Evolutionary conservation across 2,113 vertebrate genomes (phyloP), one percentile per base, ranked within the genome.

Genomic region (Halichoerus grypus): DNA sequence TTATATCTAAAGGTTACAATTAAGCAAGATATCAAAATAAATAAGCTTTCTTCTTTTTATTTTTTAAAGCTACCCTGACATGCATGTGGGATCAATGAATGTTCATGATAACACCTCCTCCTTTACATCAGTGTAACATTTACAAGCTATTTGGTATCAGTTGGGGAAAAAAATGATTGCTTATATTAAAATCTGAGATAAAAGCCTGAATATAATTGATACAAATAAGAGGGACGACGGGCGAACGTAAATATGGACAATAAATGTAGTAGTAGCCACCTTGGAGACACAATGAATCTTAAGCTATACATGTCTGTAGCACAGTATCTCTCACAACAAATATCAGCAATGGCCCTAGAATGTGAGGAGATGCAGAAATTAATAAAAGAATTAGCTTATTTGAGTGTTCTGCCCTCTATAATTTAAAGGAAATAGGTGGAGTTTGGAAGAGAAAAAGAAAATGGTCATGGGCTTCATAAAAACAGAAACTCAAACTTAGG

Each of bases 11-110:
- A 94, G 63, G 39, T 76, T 85, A 55, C 4, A 63, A 67, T 92
- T 92, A 94, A 94, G 71, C 26, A 95, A 84, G 61, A 13, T 90
- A 57, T 51, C 89, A 71, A 90, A 93, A 88, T 57, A 85, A 57
- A 63, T 2, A 28, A 59, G 5, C 10, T 81, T 88, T 53, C 4
- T 94, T 92, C 16, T 69, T 91, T n/a, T 39, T 76, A 18, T 69
- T 61, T 86, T 71, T 65, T 74, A 65, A 51, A 53, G 14, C 42
- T 67, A 83, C 84, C 36, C 31, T 94, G 69, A 74, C 67, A 61
- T 80, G 65, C 51, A 90, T 26, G 6, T 71, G 53, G 1, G 39
- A 77, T 63, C 55, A 69, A 81, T 93, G 65, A 59, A 84, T 51
- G 36, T 53, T 84, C 65, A 7, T 61, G 19, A 53, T 57, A 90